A percentile compares a stretch with the other conserved stretches of the same genome.
Evolutionary conservation across 2,797 vertebrate genomes (phyloP).

Genomic region (Spatula clypeata): DNA sequence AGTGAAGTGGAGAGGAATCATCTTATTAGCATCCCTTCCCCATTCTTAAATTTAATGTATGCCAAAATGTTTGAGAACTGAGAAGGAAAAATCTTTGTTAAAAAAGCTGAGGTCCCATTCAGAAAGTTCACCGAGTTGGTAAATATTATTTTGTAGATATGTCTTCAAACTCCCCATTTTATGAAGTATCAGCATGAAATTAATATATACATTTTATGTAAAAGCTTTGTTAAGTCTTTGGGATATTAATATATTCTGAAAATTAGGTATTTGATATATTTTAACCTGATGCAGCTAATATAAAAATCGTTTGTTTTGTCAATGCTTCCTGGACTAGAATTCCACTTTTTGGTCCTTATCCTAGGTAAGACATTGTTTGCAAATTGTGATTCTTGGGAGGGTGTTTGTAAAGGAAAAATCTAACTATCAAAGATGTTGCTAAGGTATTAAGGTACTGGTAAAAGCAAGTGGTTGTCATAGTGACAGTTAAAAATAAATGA

Average conservation of each 20-base stretch:
- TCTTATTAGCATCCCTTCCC: conserved; percentile 37
- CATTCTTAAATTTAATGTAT: conserved; percentile 53
- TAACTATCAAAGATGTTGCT: conserved; percentile 77
- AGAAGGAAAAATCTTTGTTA: conserved; percentile 51
- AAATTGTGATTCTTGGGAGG: conserved; percentile 82
- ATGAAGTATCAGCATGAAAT: not conserved
- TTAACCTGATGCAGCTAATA: conserved; percentile 85
- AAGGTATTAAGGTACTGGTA: conserved; percentile 81
- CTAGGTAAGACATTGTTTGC: conserved; percentile 97
- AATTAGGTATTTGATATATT: conserved; percentile 73
- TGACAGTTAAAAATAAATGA: conserved; percentile 84
- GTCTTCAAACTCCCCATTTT: not conserved
- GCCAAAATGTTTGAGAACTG: conserved; percentile 68
- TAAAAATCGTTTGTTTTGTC: conserved; percentile 97
- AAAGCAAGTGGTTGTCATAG: conserved; percentile 85
- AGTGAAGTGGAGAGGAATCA: conserved; percentile 5
- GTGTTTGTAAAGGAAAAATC: conserved; percentile 50
- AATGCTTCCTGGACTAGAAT: conserved; percentile 99
- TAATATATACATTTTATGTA: not conserved
- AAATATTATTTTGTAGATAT: conserved; percentile 28
- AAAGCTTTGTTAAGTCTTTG: conserved; percentile 55
- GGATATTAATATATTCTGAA: conserved; percentile 59
- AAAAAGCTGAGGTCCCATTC: conserved; percentile 29
- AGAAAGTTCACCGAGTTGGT: conserved; percentile 33
- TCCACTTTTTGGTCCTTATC: conserved; percentile 99